Percentiles rank a stretch among this genome's conserved stretches.
Evolutionary conservation across 2,888 invertebrate species (phyloP).

Genomic region (Drosophila pseudotalamancana): DNA sequence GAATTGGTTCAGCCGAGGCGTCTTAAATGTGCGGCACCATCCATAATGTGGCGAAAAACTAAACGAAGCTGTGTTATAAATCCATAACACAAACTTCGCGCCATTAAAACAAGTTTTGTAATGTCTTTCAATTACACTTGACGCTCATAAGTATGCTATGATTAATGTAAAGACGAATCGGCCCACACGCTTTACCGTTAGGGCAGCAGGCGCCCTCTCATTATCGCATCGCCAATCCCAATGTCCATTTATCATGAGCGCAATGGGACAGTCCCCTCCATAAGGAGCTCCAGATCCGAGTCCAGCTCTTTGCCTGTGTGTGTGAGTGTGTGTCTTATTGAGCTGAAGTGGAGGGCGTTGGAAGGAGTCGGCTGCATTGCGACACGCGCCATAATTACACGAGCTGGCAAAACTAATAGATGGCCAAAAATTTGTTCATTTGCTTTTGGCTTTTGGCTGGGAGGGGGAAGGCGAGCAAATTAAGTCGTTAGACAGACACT

Average conservation of each 20-base stretch:
- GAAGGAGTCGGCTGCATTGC: constrained; percentile 23
- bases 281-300: too few species aligned
- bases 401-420: constrained; percentile 57
- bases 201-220: constrained; percentile 56
- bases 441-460: constrained; percentile 42
- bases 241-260: constrained; percentile 72
- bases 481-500: constrained; percentile 49
- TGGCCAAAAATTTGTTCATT: constrained; percentile 53
- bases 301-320: constrained; percentile 45
- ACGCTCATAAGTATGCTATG: constrained; percentile 79
- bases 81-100: constrained; percentile 63
- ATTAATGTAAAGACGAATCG: constrained; percentile 69
- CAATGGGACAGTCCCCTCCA: constrained; percentile 39
- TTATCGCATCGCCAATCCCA: constrained; percentile 63
- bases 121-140: constrained; percentile 77
- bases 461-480: constrained; percentile 38
- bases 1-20: not conserved
- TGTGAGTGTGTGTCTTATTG: constrained; percentile 18
- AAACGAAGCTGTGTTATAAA: constrained; percentile 50
- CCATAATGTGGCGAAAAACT: constrained; percentile 36
- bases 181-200: constrained; percentile 11
- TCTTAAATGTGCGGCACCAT: constrained; percentile 15
- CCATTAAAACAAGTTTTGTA: constrained; percentile 75
- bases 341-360: constrained; percentile 17
- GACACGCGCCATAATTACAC: constrained; percentile 60